Evolutionary conservation across 2,113 vertebrate species (phyloP).

Genomic region (Craseonycteris thonglongyai): DNA sequence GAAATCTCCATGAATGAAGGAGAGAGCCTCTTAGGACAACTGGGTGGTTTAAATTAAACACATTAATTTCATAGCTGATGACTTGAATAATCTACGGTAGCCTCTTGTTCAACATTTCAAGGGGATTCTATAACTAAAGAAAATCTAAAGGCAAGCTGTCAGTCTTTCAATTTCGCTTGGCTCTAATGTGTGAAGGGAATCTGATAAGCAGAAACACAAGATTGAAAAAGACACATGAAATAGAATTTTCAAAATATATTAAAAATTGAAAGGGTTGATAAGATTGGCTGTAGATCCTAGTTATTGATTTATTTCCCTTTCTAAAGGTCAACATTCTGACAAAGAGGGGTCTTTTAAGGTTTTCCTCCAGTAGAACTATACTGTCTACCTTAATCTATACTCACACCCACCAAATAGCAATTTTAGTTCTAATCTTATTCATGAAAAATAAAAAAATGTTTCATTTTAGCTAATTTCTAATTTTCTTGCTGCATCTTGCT

Average conservation of each 20-base stretch:
- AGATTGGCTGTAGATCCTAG: not conserved
- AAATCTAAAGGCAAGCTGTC: constrained; percentile 13
- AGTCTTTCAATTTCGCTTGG: constrained; percentile 27
- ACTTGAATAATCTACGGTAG: constrained; percentile 48
- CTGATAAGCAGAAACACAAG: not conserved
- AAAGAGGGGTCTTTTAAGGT: not conserved
- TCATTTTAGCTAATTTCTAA: not conserved
- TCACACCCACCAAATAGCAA: not conserved
- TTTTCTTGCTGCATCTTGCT: not conserved
- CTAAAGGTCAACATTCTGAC: not conserved
- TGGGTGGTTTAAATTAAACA: constrained; percentile 43
- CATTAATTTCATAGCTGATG: constrained; percentile 50
- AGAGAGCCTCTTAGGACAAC: not conserved
- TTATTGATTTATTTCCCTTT: not conserved
- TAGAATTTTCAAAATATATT: not conserved
- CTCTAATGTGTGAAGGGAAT: not conserved
- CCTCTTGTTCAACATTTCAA: constrained; percentile 38
- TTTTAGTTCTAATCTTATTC: not conserved
- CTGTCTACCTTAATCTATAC: not conserved
- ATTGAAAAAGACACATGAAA: constrained; percentile 37
- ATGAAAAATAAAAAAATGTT: not conserved
- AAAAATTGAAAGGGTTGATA: not conserved
- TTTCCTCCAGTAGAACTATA: not conserved
- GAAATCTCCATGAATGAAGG: not conserved
- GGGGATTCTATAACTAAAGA: constrained; percentile 7